Evolutionary conservation across 1,140 invertebrate genomes (phyloP), one percentile per base, ranked within the genome.

Genomic region (Drosophila bipectinata): DNA sequence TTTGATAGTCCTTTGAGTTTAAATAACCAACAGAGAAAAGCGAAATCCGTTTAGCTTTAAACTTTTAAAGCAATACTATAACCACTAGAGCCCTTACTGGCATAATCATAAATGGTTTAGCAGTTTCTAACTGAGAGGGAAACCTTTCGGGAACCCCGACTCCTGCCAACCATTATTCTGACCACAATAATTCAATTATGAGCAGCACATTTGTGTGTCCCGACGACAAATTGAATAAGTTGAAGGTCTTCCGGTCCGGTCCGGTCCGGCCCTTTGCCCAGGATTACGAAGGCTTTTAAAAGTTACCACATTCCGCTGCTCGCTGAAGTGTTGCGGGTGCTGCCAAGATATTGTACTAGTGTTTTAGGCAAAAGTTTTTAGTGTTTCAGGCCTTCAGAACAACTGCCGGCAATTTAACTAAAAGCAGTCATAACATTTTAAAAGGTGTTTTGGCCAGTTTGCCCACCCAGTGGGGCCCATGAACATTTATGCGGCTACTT

Each of bases 401-500:
- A 45, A 63, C 55, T 63, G 32, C 3, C 45, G 55, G 82, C 77
- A 87, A 88, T 87, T 87, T 87, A 83, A 79, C 75, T 87, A 88
- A 87, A 88, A 87, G 82, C 84, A 64, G 62, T 18, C 69, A 77
- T 87, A 77, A 87, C 72, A 72, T 56, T 83, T 79, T 69, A 72
- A 74, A 82, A 87, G 83, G 79, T 88, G 82, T 85, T 85, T 37
- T 37, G 26, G 28, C 28, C 15, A 8, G 48, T 39, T 24, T 59
- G 44, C 68, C 26, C 26, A 28, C 26, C 26, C 26, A 28, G 26
- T 28, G 6, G 26, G 72, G 63, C 64, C 77, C 64, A 51, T 72
- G 48, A 87, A 72, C 82, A 85, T 85, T 78, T 78, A 87, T 85
- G 77, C 66, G 48, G 77, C 66, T 69, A 80, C 77, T 80, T 67